Evolutionary conservation across 2,797 vertebrate species (phyloP).

Genomic region (Euphonia xanthogaster): DNA sequence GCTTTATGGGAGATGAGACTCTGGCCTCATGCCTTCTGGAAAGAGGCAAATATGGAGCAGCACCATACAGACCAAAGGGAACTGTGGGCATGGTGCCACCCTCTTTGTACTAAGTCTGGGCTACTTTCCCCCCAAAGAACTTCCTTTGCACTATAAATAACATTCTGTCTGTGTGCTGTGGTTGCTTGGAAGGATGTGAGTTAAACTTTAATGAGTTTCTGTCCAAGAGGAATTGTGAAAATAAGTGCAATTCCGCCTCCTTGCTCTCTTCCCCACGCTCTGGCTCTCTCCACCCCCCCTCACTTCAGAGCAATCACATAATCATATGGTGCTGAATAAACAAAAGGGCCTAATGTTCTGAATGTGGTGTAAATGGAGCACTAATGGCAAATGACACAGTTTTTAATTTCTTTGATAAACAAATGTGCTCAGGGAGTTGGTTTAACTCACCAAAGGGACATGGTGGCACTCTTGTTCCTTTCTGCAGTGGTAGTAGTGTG

Average conservation of each 20-base stretch:
- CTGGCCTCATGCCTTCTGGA: neutral
- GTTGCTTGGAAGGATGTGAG: neutral
- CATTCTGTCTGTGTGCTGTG: neutral
- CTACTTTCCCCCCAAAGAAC: neutral
- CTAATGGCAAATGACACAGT: neutral
- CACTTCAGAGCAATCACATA: neutral
- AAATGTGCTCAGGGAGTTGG: neutral
- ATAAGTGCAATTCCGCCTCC: neutral
- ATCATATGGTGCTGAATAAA: conserved; percentile 41
- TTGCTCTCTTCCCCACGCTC: neutral
- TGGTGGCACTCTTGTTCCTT: neutral
- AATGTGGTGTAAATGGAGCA: neutral
- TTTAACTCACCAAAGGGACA: neutral
- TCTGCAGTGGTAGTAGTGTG: fast-evolving
- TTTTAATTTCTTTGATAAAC: conserved; percentile 7
- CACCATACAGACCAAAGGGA: fast-evolving
- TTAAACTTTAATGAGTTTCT: conserved; percentile 51
- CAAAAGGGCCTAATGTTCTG: neutral
- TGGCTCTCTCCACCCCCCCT: neutral
- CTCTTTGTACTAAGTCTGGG: neutral
- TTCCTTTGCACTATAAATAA: neutral
- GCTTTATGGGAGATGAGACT: neutral
- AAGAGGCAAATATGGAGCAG: neutral
- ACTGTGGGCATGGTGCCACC: fast-evolving
- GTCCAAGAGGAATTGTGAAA: neutral